Evolutionary conservation across 2,888 invertebrate genomes (phyloP).

Genomic region (Polymixis lichenea): DNA sequence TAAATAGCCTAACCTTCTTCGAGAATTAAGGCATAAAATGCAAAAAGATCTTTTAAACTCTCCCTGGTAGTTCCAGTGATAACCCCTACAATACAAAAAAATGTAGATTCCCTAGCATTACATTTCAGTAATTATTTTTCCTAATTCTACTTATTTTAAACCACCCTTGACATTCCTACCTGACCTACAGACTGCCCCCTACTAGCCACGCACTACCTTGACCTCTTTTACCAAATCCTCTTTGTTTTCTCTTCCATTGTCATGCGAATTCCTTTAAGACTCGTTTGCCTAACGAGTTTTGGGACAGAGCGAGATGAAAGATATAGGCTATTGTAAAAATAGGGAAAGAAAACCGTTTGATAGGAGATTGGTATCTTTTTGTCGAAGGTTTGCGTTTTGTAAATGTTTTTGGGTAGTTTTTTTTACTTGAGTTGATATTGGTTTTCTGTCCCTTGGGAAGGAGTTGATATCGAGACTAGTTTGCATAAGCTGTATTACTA

Average conservation of each 20-base stretch:
- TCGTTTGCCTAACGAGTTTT: conserved; percentile 58
- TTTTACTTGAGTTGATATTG: conserved; percentile 17
- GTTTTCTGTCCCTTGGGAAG: conserved; percentile 1
- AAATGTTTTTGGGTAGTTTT: conserved; percentile 35
- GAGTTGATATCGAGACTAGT: neutral
- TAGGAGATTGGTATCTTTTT: conserved; percentile 56
- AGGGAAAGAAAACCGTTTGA: conserved; percentile 37
- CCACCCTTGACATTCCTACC: conserved; percentile 29
- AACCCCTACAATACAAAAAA: too few species aligned
- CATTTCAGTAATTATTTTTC: too few species aligned
- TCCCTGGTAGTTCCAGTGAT: too few species aligned
- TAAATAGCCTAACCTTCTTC: too few species aligned
- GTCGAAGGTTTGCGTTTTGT: conserved; percentile 44
- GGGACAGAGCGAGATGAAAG: conserved; percentile 55
- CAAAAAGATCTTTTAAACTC: too few species aligned
- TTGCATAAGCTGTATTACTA: neutral
- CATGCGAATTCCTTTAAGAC: conserved; percentile 59
- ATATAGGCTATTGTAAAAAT: conserved; percentile 57
- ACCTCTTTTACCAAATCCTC: conserved; percentile 41
- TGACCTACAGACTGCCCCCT: conserved; percentile 29
- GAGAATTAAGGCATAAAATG: too few species aligned
- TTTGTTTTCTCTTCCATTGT: conserved; percentile 55
- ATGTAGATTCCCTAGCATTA: too few species aligned
- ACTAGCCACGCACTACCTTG: conserved; percentile 46
- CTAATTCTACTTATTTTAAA: neutral